Evolutionary conservation across 2,113 vertebrate genomes (phyloP), one percentile per base, ranked within the genome.

Genomic region (Ploceus nigricollis): DNA sequence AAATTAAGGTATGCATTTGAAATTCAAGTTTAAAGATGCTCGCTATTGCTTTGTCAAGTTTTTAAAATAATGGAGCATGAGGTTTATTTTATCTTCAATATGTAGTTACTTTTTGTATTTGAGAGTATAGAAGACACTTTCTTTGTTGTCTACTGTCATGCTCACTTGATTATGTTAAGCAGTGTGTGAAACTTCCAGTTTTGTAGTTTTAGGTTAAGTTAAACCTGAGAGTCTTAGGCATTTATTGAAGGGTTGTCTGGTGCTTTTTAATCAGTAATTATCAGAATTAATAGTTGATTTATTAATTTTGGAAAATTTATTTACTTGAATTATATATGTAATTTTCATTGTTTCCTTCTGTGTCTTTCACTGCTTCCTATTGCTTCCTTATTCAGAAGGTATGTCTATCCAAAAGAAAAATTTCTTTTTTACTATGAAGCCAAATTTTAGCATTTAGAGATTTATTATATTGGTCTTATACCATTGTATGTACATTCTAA

Each of bases 371-470:
- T 98, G 98, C 99, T 97, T 98, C 98, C 98, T 97, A 64, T 98
- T 98, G 97, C 97, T 96, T 94, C 92, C 97, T 98, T 98, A 98
- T 98, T 97, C 98, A 99, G 99, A 99, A 99, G 99, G 99, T 99
- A 99, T 98, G 99, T 96, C 95, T 98, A 68, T 94, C 47, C 53
- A 92, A 92, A 88, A 95, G 79, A 89, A 71, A 54, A 73, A 13
- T 22, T 47, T 54, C 7, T 51, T 50, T 77, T 80, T 80, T 40
- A 45, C 28, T 91, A 15, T 79, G 77, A 93, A 89, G 76, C 23
- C 19, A 84, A 23, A 69, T 61, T 39, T 82, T 94, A 57, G 71
- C 6, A 56, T 94, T 71, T 95, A 63, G 44, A 53, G 39, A 53
- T 96, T 78, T 82, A 19, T 33, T 85, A 11, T 84, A 15, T 69